A percentile compares a stretch with the other conserved stretches of the same genome.
phyloP scores from a whole-genome alignment of 2,888 invertebrate species.

The Globia sparganii region DNA sequence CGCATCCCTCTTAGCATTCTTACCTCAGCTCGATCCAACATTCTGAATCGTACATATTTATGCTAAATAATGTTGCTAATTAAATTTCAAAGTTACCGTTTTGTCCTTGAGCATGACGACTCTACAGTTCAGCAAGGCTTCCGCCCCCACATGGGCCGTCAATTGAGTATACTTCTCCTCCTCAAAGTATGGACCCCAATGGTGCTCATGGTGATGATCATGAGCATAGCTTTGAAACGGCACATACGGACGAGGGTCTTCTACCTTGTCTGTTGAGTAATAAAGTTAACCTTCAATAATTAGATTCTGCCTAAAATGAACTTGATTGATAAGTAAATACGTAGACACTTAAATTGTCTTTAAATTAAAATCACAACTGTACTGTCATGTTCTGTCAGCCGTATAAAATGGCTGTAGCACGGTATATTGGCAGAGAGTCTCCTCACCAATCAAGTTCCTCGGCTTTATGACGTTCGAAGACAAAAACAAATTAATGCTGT shows the following conservation, averaged over 20 bases:
- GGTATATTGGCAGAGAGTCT: background rate
- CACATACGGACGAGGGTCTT: slow-evolving; percentile 84
- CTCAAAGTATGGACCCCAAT: slow-evolving; percentile 94
- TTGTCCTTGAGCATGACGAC: slow-evolving; percentile 93
- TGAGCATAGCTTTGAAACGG: slow-evolving; percentile 89
- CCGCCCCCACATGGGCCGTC: slow-evolving; percentile 91
- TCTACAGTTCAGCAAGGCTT: slow-evolving; percentile 92
- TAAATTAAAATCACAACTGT: background rate
- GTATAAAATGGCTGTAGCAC: background rate
- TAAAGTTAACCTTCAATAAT: background rate
- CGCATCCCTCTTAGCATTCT: background rate
- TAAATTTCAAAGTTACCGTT: slow-evolving; percentile 73
- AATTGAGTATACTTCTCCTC: slow-evolving; percentile 91
- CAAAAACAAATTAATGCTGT: slow-evolving; percentile 11
- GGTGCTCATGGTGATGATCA: slow-evolving; percentile 91
- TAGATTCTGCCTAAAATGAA: background rate
- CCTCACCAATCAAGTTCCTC: slow-evolving; percentile 21
- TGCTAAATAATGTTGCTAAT: background rate
- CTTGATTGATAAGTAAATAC: slow-evolving; percentile 13
- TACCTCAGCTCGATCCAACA: background rate
- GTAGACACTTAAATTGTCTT: background rate
- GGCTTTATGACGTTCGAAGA: background rate
- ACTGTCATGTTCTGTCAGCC: too few relatives aligned
- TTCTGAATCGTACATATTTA: too few relatives aligned
- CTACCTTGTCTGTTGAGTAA: slow-evolving; percentile 81